A percentile compares a stretch with the other conserved stretches of the same genome.
These are phyloP conservation scores for Myripristis jacobus DNA, from an alignment of 2,797 vertebrate species.

Conservation along the genomic window DNA sequence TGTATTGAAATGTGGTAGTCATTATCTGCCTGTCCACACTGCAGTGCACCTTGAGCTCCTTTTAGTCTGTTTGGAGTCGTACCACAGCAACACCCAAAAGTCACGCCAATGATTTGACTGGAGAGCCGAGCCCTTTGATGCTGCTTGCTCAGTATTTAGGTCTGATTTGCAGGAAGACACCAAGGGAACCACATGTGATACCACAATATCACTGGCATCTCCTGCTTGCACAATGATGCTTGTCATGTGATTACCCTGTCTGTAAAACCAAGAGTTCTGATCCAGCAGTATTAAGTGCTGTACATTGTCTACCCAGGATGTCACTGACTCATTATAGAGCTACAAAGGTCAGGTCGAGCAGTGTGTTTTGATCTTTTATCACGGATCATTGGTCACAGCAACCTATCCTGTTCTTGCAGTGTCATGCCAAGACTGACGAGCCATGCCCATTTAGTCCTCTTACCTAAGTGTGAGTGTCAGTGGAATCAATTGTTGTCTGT, in stretches of 20 bases:
- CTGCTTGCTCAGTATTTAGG: no score
- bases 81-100: background rate
- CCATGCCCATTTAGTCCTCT: slow-evolving; percentile 43
- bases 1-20: no score
- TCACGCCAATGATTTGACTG: background rate
- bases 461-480: slow-evolving; percentile 62
- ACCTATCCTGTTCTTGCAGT: slow-evolving; percentile 9
- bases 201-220: no score
- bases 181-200: background rate
- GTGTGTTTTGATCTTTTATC: slow-evolving; percentile 4
- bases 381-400: slow-evolving; percentile 9
- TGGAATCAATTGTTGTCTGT: slow-evolving; percentile 50
- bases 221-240: no score
- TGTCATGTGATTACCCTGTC: no score
- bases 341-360: slow-evolving; percentile 31
- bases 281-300: background rate
- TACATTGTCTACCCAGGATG: background rate
- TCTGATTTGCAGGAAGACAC: background rate
- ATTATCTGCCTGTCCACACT: no score
- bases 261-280: background rate
- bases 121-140: background rate
- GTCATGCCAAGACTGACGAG: slow-evolving; percentile 8
- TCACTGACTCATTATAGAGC: slow-evolving; percentile 16
- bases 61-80: slow-evolving; percentile 1
- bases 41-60: background rate